phyloP scores from a whole-genome alignment of 2,113 vertebrate species.

The Oryzias javanicus region DNA sequence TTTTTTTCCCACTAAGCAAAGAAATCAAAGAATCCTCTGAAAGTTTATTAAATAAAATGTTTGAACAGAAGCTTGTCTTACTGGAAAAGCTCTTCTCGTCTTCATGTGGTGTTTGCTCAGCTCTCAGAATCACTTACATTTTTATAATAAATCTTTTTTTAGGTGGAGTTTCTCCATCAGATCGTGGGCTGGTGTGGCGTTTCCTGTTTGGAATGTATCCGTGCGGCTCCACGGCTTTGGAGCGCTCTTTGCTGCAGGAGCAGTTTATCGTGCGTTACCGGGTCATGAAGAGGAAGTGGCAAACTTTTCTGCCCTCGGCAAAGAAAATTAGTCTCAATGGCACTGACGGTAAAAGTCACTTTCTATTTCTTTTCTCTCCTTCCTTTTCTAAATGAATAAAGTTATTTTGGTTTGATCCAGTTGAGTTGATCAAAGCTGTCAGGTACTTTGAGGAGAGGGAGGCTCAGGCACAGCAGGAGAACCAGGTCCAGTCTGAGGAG shows the following conservation, averaged over 20 bases:
- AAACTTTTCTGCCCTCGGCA: slow-evolving; percentile 67
- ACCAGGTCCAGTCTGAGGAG: slow-evolving; percentile 53
- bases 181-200: slow-evolving; percentile 75
- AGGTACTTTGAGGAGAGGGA: slow-evolving; percentile 72
- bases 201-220: slow-evolving; percentile 82
- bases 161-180: slow-evolving; percentile 71
- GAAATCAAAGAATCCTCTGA: too few relatives aligned
- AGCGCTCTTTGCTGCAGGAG: slow-evolving; percentile 76
- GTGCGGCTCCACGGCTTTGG: slow-evolving; percentile 75
- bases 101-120: not conserved
- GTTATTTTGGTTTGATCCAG: slow-evolving; percentile 39
- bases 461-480: slow-evolving; percentile 39
- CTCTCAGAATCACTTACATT: not conserved
- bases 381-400: not conserved
- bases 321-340: slow-evolving; percentile 70
- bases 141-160: slow-evolving; percentile 6
- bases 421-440: slow-evolving; percentile 74
- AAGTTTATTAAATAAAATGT: not conserved
- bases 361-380: not conserved
- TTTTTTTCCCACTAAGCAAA: not conserved
- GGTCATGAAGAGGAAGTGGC: slow-evolving; percentile 81
- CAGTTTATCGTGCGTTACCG: slow-evolving; percentile 73
- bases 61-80: not conserved
- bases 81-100: not conserved
- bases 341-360: slow-evolving; percentile 71